Evolutionary conservation across 2,113 vertebrate species (phyloP).

Genomic region (Equus quagga): DNA sequence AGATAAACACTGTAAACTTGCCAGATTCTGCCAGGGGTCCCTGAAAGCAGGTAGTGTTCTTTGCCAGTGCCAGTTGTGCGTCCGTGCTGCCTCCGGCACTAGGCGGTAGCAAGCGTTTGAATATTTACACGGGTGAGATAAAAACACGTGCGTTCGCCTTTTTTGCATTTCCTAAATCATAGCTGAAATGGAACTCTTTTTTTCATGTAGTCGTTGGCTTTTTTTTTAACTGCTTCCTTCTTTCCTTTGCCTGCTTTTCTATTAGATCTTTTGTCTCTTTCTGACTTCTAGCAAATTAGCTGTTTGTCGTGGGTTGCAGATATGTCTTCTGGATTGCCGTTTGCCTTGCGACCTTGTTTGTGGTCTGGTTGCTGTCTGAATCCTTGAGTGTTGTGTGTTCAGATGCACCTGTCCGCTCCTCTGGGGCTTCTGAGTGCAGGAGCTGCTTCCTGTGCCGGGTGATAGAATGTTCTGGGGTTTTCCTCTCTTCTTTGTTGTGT

Average conservation of each 20-base stretch:
- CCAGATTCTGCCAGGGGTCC: not conserved
- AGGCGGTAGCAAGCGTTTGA: not conserved
- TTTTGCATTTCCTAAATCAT: not conserved
- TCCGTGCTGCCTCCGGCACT: not conserved
- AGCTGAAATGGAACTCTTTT: not conserved
- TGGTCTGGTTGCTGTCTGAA: not conserved
- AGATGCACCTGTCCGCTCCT: not conserved
- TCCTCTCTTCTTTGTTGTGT: not conserved
- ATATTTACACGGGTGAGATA: not conserved
- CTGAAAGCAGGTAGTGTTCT: not conserved
- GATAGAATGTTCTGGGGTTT: accelerated
- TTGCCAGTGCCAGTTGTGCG: too few relatives aligned
- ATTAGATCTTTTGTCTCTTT: not conserved
- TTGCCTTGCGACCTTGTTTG: not conserved
- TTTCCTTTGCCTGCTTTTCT: not conserved
- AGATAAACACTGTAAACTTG: not conserved
- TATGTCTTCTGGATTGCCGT: not conserved
- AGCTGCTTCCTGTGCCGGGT: too few relatives aligned
- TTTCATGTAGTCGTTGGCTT: not conserved
- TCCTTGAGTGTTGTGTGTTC: not conserved
- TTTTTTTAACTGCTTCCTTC: not conserved
- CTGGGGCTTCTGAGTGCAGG: accelerated
- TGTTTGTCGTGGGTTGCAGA: accelerated
- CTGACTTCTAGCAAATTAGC: not conserved
- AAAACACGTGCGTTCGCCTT: not conserved